Evolutionary conservation across 2,888 invertebrate species (phyloP).

Genomic region (Cyrtodaria siliqua): DNA sequence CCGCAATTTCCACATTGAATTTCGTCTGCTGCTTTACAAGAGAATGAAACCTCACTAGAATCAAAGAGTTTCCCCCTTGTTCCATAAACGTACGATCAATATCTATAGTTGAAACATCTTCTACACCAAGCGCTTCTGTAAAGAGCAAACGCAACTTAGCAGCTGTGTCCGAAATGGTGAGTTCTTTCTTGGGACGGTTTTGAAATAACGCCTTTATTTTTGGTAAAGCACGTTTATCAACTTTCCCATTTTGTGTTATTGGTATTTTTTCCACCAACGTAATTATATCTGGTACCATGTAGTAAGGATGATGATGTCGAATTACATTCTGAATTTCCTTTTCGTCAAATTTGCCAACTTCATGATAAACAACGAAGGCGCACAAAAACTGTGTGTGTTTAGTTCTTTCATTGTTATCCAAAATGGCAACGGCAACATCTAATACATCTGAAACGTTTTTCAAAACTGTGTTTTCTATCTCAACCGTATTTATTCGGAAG

Average conservation of each 20-base stretch:
- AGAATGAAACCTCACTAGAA: conserved; percentile 4
- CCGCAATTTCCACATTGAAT: not conserved
- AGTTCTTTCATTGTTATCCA: too few relatives aligned
- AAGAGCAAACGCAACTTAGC: not conserved
- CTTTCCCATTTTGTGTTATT: conserved; percentile 25
- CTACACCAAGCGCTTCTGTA: not conserved
- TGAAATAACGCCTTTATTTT: not conserved
- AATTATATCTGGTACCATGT: conserved; percentile 27
- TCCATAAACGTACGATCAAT: conserved; percentile 1
- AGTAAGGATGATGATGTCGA: conserved; percentile 7
- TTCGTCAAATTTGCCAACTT: too few relatives aligned
- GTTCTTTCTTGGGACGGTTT: not conserved
- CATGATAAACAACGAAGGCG: too few relatives aligned
- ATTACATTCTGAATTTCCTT: too few relatives aligned
- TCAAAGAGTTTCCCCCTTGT: conserved; percentile 4
- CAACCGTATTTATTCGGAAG: too few relatives aligned
- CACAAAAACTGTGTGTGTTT: too few relatives aligned
- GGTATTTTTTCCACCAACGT: conserved; percentile 12
- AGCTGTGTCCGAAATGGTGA: not conserved
- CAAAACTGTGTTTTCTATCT: too few relatives aligned
- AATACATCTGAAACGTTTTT: too few relatives aligned
- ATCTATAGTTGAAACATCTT: not conserved
- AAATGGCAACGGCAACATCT: too few relatives aligned
- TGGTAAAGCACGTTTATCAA: conserved; percentile 6
- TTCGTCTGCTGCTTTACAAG: not conserved